These are phyloP conservation scores for Arrhopalites spinosus DNA, from an alignment of 2,888 invertebrate species.

Conservation along the genomic window DNA sequence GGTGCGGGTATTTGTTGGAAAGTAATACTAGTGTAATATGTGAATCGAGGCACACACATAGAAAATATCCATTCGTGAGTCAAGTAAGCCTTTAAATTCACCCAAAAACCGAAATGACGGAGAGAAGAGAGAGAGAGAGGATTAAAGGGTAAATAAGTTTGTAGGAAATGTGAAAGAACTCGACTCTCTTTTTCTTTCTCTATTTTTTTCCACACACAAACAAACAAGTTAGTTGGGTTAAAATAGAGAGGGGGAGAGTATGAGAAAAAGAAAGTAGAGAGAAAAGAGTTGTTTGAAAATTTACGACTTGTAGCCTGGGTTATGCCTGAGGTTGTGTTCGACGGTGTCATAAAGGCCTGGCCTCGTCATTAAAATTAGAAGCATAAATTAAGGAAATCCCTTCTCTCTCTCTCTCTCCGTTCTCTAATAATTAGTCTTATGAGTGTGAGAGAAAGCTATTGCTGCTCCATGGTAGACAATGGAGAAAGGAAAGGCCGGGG, in stretches of 20 bases:
- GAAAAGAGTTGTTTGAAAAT: constrained; percentile 10
- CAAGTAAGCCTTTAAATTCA: background rate
- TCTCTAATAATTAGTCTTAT: constrained; percentile 20
- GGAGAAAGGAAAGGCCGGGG: background rate
- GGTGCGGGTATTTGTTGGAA: too few species aligned
- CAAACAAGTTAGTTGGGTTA: background rate
- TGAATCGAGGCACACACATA: background rate
- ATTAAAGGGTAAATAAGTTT: constrained; percentile 10
- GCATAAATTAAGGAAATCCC: constrained; percentile 43
- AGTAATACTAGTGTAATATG: too few species aligned
- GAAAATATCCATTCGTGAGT: background rate
- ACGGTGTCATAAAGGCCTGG: constrained; percentile 4
- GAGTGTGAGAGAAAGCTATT: constrained; percentile 1
- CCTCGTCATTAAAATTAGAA: constrained; percentile 41
- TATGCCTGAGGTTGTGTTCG: constrained; percentile 22
- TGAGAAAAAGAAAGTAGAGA: background rate
- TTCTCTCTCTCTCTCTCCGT: background rate
- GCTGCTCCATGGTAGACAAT: background rate
- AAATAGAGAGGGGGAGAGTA: background rate
- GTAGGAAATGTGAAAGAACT: constrained; percentile 15
- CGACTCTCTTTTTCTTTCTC: background rate
- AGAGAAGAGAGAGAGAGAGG: background rate
- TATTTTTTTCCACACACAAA: too few species aligned
- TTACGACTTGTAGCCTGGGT: constrained; percentile 20
- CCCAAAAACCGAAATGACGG: background rate